phyloP scores from a whole-genome alignment of 2,888 invertebrate genomes.

The Xestia ashworthii region DNA sequence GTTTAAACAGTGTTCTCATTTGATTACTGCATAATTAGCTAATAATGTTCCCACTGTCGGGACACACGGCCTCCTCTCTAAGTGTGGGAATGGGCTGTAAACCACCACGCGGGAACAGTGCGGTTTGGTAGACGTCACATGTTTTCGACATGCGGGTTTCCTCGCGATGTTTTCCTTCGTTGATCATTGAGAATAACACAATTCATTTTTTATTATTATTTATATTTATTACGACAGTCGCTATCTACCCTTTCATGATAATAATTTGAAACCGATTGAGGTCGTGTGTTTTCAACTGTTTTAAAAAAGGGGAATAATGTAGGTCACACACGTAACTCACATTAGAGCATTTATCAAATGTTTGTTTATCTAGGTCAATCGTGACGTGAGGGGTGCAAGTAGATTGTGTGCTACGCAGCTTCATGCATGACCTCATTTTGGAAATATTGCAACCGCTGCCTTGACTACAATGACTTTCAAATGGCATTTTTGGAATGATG shows the following conservation, averaged over 20 bases:
- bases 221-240: neutral
- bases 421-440: neutral
- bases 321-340: conserved; percentile 37
- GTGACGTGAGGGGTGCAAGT: neutral
- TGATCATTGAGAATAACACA: no score
- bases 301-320: conserved; percentile 33
- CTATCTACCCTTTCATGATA: conserved; percentile 29
- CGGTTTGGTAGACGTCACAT: no score
- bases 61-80: no score
- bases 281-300: conserved; percentile 12
- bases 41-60: no score
- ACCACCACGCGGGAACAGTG: no score
- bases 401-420: neutral
- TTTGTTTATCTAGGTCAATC: conserved; percentile 29
- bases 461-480: neutral
- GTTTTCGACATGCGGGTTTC: no score
- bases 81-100: no score
- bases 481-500: neutral
- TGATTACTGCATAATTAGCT: no score
- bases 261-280: conserved; percentile 15
- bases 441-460: neutral
- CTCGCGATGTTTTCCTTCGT: no score
- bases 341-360: conserved; percentile 5
- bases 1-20: neutral
- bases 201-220: neutral